Percentiles rank a stretch among this genome's conserved stretches.
phyloP scores from a whole-genome alignment of 1,140 invertebrate genomes.

The Hyphantria cunea region DNA sequence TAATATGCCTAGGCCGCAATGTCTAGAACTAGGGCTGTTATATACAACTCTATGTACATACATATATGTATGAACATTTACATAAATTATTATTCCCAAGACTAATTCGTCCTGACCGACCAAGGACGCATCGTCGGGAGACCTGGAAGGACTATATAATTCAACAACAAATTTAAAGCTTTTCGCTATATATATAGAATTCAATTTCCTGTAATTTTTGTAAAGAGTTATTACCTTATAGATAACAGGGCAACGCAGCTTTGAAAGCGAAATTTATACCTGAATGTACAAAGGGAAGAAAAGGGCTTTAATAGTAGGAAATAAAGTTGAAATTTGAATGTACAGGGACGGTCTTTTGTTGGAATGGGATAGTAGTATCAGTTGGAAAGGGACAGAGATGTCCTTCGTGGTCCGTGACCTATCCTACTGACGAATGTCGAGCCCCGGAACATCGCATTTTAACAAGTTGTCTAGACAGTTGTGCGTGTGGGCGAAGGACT shows the following conservation, averaged over 20 bases:
- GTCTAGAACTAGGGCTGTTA: slow-evolving; percentile 35
- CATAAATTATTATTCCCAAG: slow-evolving; percentile 79
- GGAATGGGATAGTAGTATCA: slow-evolving; percentile 45
- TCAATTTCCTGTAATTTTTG: slow-evolving; percentile 15
- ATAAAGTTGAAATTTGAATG: slow-evolving; percentile 47
- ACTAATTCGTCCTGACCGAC: slow-evolving; percentile 76
- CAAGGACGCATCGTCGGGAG: slow-evolving; percentile 64
- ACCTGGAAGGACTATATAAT: slow-evolving; percentile 64
- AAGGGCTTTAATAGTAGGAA: slow-evolving; percentile 26
- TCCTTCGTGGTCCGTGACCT: slow-evolving; percentile 74
- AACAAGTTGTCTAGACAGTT: slow-evolving; percentile 75
- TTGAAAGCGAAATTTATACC: slow-evolving; percentile 80
- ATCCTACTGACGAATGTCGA: slow-evolving; percentile 80
- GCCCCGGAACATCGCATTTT: slow-evolving; percentile 76
- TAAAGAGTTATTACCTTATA: slow-evolving; percentile 40
- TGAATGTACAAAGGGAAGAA: slow-evolving; percentile 41
- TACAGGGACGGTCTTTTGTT: slow-evolving; percentile 22
- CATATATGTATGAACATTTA: slow-evolving; percentile 67
- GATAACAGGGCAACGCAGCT: slow-evolving; percentile 42
- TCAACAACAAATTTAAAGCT: slow-evolving; percentile 29
- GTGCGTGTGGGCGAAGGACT: slow-evolving; percentile 51
- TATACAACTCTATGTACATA: slow-evolving; percentile 36
- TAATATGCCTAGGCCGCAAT: slow-evolving; percentile 24
- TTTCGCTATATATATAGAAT: slow-evolving; percentile 17
- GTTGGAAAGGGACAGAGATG: slow-evolving; percentile 49